Evolutionary conservation across 2,888 invertebrate genomes (phyloP).

Genomic region (Embidobia sp.): DNA sequence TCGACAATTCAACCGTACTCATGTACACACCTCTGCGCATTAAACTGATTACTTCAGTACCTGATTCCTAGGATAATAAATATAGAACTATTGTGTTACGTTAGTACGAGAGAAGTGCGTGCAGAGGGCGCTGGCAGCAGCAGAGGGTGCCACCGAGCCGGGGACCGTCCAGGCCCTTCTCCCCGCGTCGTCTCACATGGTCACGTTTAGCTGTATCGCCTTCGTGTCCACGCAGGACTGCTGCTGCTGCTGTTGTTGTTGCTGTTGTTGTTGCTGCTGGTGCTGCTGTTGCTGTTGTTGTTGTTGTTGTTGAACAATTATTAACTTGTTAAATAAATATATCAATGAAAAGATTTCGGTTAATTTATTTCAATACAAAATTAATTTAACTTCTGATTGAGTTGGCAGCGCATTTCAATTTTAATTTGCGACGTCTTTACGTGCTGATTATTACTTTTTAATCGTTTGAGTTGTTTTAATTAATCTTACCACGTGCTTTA

Average conservation of each 20-base stretch:
- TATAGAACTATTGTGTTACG: constrained; percentile 80
- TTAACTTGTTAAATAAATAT: no score
- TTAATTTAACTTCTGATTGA: no score
- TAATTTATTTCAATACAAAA: no score
- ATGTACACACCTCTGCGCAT: constrained; percentile 81
- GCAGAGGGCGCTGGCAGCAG: constrained; percentile 81
- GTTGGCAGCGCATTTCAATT: no score
- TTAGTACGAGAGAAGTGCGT: constrained; percentile 81
- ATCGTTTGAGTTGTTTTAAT: no score
- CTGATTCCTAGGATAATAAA: constrained; percentile 80
- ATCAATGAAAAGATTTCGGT: no score
- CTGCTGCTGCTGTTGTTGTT: constrained; percentile 76
- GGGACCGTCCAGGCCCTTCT: constrained; percentile 74
- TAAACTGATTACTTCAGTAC: constrained; percentile 79
- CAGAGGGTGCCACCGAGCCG: constrained; percentile 77
- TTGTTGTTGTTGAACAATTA: no score
- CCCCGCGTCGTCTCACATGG: constrained; percentile 81
- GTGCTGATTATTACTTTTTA: no score
- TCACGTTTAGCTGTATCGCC: constrained; percentile 81
- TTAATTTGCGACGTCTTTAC: no score
- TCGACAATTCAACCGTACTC: constrained; percentile 41
- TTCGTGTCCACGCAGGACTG: constrained; percentile 80
- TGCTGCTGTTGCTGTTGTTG: constrained; percentile 78
- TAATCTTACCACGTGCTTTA: no score
- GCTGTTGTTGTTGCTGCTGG: constrained; percentile 78